phyloP scores from a whole-genome alignment of 2,888 invertebrate genomes.

The Cordilura impudica region DNA sequence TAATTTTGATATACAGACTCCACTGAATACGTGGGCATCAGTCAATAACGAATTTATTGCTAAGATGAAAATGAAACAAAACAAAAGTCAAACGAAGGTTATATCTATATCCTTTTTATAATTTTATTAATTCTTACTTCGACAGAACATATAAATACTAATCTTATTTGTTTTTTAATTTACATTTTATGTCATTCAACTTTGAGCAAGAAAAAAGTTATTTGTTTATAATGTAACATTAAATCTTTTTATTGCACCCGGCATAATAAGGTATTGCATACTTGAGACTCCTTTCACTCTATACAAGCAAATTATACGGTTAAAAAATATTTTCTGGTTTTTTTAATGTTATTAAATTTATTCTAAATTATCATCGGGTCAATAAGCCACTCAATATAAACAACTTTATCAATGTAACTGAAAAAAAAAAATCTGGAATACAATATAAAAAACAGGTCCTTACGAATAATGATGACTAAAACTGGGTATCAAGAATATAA shows the following conservation, averaged over 20 bases:
- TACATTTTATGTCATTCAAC: not conserved
- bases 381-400: slow-evolving; percentile 40
- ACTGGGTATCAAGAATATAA: not conserved
- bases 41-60: no score
- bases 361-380: slow-evolving; percentile 31
- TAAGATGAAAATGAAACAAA: no score
- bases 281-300: no score
- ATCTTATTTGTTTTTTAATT: no score
- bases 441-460: slow-evolving; percentile 15
- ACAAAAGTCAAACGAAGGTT: no score
- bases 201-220: not conserved
- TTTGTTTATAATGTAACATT: not conserved
- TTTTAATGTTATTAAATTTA: slow-evolving; percentile 30
- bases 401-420: not conserved
- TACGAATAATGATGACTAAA: not conserved
- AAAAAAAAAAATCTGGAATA: not conserved
- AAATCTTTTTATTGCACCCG: no score
- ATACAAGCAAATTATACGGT: no score
- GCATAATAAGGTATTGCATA: not conserved
- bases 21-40: no score
- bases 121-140: no score
- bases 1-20: no score
- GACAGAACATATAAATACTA: no score
- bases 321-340: not conserved
- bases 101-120: no score